Evolutionary conservation across 1,140 invertebrate genomes (phyloP).

Genomic region (Euborellia annulipes): DNA sequence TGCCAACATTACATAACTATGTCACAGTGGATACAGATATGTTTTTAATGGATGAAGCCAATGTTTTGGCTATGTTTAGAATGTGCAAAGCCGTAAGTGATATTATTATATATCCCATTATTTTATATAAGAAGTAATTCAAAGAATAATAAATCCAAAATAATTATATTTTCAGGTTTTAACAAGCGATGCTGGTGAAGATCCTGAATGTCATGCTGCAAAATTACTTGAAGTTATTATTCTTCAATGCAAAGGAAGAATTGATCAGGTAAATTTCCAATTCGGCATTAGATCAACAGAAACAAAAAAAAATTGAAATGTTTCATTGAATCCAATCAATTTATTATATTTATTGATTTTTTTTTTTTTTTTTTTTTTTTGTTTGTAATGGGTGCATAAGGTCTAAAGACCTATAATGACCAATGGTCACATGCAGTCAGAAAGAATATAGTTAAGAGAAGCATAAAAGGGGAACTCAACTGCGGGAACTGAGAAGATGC

Average conservation of each 20-base stretch:
- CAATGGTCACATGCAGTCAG: no score
- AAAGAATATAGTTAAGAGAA: no score
- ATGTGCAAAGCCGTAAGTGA: conserved; percentile 79
- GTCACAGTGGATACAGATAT: conserved; percentile 86
- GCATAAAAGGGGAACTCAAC: no score
- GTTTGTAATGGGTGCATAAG: no score
- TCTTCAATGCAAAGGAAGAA: conserved; percentile 78
- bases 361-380: neutral
- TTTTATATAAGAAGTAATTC: no score
- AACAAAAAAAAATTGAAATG: conserved; percentile 7
- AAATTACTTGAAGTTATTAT: conserved; percentile 96
- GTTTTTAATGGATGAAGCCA: conserved; percentile 80
- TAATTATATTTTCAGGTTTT: conserved; percentile 36
- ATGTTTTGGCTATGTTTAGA: conserved; percentile 82
- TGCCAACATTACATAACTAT: conserved; percentile 96
- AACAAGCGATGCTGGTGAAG: conserved; percentile 72
- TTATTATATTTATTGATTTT: conserved; percentile 1
- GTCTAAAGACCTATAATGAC: no score
- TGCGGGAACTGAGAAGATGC: no score
- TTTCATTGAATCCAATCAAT: neutral
- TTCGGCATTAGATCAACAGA: neutral
- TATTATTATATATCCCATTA: no score
- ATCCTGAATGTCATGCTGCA: conserved; percentile 91
- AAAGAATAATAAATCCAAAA: no score
- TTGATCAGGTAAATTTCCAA: conserved; percentile 44